These are phyloP conservation scores for Isichthys henryi DNA, from an alignment of 2,113 vertebrate species.

Conservation along the genomic window DNA sequence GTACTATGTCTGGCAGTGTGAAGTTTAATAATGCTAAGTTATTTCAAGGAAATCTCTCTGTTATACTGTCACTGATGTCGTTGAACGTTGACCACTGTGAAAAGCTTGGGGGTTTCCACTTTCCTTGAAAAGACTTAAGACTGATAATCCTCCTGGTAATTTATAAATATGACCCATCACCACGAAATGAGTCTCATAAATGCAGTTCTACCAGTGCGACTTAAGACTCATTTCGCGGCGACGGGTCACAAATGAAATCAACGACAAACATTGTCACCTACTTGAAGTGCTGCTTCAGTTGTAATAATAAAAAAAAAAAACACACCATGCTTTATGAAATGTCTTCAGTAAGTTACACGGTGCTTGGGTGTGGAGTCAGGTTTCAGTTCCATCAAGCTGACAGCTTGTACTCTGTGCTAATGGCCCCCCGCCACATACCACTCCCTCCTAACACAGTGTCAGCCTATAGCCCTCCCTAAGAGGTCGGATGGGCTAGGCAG, in stretches of 20 bases:
- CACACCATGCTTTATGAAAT: neutral
- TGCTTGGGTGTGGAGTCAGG: neutral
- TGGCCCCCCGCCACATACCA: too few relatives aligned
- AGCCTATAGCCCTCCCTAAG: neutral
- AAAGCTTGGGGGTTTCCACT: neutral
- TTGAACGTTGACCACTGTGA: neutral
- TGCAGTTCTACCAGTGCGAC: too few relatives aligned
- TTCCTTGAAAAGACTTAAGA: neutral
- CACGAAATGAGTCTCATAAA: too few relatives aligned
- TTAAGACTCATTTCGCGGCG: too few relatives aligned
- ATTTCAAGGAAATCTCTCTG: neutral
- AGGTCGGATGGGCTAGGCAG: neutral
- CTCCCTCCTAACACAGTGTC: neutral
- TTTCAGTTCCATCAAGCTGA: neutral
- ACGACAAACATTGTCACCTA: neutral
- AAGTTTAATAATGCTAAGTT: conserved; percentile 28
- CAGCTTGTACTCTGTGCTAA: neutral
- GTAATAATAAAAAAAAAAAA: neutral
- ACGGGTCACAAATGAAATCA: too few relatives aligned
- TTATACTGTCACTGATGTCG: neutral
- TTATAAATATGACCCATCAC: too few relatives aligned
- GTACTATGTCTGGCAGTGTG: conserved; percentile 50
- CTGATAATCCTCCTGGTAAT: neutral
- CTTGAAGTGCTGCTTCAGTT: conserved; percentile 11
- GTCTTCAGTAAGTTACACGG: neutral